phyloP scores from a whole-genome alignment of 2,113 vertebrate genomes.

The cattle (Bos taurus) region DNA sequence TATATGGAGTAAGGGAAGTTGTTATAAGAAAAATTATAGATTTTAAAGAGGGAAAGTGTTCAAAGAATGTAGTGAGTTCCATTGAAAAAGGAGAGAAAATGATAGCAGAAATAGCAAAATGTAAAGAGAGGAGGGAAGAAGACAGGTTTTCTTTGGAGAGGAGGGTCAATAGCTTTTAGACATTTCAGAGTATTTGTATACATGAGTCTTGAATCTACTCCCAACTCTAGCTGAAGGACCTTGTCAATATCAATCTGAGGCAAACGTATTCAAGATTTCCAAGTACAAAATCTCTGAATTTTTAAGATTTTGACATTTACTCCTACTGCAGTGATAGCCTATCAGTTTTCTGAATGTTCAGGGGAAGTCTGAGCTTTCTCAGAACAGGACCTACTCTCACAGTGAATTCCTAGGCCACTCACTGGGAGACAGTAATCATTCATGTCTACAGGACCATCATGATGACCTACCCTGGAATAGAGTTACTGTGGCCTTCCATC shows the following conservation, averaged over 20 bases:
- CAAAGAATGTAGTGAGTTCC: not conserved
- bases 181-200: not conserved
- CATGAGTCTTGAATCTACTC: not conserved
- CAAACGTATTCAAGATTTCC: not conserved
- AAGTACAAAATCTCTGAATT: not conserved
- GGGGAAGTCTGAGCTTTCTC: not conserved
- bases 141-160: accelerated
- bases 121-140: not conserved
- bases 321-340: not conserved
- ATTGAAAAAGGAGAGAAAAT: not conserved
- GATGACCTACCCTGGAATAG: not conserved
- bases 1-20: not conserved
- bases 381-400: not conserved
- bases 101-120: not conserved
- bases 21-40: not conserved
- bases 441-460: not conserved
- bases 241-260: not conserved
- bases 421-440: not conserved
- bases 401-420: not conserved
- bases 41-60: not conserved
- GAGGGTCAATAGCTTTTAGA: not conserved
- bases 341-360: not conserved
- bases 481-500: not conserved
- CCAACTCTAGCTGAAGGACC: not conserved
- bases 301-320: not conserved